A percentile compares a stretch with the other conserved stretches of the same genome.
These are phyloP conservation scores for Serrognathus titanus DNA, from an alignment of 2,888 invertebrate species.

Conservation along the genomic window DNA sequence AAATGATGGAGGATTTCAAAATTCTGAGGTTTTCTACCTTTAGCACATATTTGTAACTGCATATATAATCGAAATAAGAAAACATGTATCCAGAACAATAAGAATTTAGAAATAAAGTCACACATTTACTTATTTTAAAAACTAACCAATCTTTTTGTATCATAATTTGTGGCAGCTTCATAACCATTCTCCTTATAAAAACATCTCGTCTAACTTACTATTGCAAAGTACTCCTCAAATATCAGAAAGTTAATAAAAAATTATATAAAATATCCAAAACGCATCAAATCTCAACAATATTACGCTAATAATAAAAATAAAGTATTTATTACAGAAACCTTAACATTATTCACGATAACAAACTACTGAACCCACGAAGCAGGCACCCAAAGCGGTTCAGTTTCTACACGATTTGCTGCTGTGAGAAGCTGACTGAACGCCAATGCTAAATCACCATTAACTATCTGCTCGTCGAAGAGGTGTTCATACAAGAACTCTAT, in stretches of 20 bases:
- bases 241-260: neutral
- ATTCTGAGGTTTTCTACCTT: no score
- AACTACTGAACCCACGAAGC: slow-evolving; percentile 84
- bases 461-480: slow-evolving; percentile 87
- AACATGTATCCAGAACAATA: no score
- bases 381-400: slow-evolving; percentile 94
- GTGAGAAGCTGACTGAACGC: slow-evolving; percentile 84
- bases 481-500: slow-evolving; percentile 93
- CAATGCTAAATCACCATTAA: slow-evolving; percentile 84
- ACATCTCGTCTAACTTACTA: no score
- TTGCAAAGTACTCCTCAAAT: no score
- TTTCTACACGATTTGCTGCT: slow-evolving; percentile 80
- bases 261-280: slow-evolving; percentile 1
- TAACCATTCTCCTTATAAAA: no score
- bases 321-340: slow-evolving; percentile 7
- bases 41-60: no score
- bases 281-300: slow-evolving; percentile 4
- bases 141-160: no score
- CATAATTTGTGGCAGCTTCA: no score
- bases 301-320: slow-evolving; percentile 17
- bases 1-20: no score
- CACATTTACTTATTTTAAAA: no score
- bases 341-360: slow-evolving; percentile 16
- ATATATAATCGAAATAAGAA: no score
- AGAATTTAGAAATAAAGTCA: no score